A percentile compares a stretch with the other conserved stretches of the same genome.
Conservation (phyloP, 2,113 vertebrate genomes). For the Uria aalge region DNA sequence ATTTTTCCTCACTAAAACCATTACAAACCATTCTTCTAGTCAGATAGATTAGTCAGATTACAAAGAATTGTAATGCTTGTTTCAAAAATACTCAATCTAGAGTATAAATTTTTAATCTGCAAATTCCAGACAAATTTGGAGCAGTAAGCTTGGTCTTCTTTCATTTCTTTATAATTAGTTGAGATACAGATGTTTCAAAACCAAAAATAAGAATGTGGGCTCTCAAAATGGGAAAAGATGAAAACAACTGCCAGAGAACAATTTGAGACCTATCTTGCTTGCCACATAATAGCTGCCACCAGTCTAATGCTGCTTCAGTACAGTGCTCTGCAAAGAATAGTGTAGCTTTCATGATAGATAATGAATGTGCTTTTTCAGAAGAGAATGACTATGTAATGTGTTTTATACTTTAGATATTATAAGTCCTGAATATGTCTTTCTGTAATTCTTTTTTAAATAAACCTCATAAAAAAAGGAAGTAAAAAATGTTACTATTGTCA, state of each 20-base stretch:
- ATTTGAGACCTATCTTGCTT: background rate
- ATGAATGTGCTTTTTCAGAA: background rate
- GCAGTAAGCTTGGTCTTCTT: background rate
- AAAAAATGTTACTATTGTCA: background rate
- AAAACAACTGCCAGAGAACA: background rate
- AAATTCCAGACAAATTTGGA: background rate
- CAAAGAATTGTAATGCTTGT: background rate
- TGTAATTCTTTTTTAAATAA: background rate
- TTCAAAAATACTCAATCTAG: background rate
- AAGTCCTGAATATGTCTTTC: background rate
- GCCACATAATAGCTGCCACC: background rate
- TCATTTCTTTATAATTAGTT: background rate
- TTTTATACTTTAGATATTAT: background rate
- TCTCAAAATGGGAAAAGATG: background rate
- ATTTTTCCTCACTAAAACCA: background rate
- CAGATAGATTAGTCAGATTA: background rate
- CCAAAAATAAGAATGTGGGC: background rate
- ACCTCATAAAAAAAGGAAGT: background rate
- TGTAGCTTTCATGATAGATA: background rate
- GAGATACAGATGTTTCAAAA: background rate
- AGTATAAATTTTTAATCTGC: background rate
- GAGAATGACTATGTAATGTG: background rate
- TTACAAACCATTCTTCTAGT: background rate
- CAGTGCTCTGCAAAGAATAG: background rate
- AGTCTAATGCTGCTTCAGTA: background rate